Evolutionary conservation across 2,797 vertebrate genomes (phyloP).

Genomic region (Lacerta agilis): DNA sequence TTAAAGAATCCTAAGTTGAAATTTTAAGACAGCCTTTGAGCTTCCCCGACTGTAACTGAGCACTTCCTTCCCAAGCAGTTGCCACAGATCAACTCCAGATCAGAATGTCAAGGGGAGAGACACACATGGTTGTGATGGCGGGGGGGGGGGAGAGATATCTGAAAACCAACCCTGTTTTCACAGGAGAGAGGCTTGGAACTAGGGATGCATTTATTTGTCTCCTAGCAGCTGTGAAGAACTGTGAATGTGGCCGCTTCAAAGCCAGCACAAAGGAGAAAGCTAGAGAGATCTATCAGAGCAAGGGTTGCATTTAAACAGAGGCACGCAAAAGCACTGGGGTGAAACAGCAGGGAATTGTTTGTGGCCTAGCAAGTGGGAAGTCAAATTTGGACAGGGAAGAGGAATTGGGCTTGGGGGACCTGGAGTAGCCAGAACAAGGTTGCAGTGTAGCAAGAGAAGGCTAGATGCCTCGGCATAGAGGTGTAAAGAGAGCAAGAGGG

Average conservation of each 20-base stretch:
- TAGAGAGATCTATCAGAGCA: neutral
- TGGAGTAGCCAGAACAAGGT: neutral
- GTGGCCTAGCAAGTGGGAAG: neutral
- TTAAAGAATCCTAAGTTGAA: neutral
- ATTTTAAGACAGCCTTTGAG: neutral
- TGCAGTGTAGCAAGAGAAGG: neutral
- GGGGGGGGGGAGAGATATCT: neutral
- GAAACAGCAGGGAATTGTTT: neutral
- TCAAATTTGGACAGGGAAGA: neutral
- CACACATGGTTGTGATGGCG: neutral
- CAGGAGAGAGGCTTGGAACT: neutral
- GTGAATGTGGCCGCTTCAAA: neutral
- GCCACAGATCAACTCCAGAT: neutral
- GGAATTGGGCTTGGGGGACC: neutral
- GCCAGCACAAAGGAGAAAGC: neutral
- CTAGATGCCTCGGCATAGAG: neutral
- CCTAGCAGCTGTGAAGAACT: neutral
- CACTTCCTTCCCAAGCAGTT: neutral
- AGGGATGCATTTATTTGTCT: conserved; percentile 9
- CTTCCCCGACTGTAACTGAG: neutral
- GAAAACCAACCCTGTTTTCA: neutral
- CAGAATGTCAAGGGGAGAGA: neutral
- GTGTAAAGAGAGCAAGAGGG: neutral
- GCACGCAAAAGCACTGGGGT: neutral
- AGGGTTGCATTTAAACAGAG: neutral